Evolutionary conservation across 2,113 vertebrate genomes (phyloP), one percentile per base, ranked within the genome.

Genomic region (Tragelaphus imberbis): DNA sequence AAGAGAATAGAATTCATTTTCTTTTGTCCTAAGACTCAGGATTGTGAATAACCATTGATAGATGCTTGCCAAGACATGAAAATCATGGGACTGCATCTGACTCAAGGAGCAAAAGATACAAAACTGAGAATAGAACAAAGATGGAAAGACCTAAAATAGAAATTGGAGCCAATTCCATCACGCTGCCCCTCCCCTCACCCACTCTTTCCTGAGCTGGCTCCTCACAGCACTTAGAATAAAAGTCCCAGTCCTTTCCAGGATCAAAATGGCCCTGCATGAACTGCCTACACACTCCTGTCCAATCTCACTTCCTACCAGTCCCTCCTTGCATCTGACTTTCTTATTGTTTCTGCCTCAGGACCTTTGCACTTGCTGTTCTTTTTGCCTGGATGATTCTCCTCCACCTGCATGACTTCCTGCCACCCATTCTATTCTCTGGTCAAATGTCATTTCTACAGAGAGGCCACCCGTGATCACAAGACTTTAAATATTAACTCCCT

Each of bases 151-250:
- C 10, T 40, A 28, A 40, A 25, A 68, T 44, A 47, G 6, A 49
- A 21, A 65, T 40, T 27, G 27, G 86, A 92, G 40, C 23, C 16
- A 23, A 25, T 84, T 71, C 77, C 40, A 12, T 40, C 36, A 1
- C 0, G 10, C 9, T 21, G 2, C n/a, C n/a, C 16, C 1, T 3
- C 1, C 15, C 33, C 5, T 2, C 2, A 11, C 5, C 5, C 21
- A 44, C 56, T 33, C 88, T 53, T 5, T 27, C 53, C 16, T 47
- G 47, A 90, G 14, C 44, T 61, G 90, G 36, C 30, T 44, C 28
- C 90, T 68, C 11, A 8, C 12, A n/a, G 9, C 14, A 28, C 27
- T 12, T 49, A 27, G 17, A 94, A 21, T 44, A 33, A 71, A 79
- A 5, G 9, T 15, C 51, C 59, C 47, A 7, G 25, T 93, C 15